A percentile compares a stretch with the other conserved stretches of the same genome.
phyloP scores from a whole-genome alignment of 1,140 invertebrate species.

The Pseudomyrmex cubaensis region DNA sequence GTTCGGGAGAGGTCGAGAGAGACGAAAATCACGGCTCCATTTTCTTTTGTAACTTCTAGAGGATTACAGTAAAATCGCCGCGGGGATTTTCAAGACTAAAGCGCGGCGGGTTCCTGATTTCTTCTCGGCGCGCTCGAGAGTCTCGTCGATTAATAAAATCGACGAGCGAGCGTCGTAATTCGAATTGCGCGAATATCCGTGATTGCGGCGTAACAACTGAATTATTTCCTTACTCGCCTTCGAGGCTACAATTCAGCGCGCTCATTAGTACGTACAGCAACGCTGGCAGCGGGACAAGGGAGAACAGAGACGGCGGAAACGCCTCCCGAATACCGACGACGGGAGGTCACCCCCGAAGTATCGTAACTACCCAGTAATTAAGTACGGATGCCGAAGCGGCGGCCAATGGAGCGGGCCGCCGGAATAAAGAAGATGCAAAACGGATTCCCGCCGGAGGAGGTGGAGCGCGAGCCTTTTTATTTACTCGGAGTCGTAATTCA shows the following conservation, averaged over 20 bases:
- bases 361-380: constrained; percentile 75
- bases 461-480: constrained; percentile 69
- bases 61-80: background rate
- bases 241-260: constrained; percentile 34
- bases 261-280: constrained; percentile 63
- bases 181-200: constrained; percentile 34
- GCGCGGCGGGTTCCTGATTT: background rate
- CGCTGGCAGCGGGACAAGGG: constrained; percentile 21
- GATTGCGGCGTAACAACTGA: constrained; percentile 55
- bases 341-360: constrained; percentile 65
- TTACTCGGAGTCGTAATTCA: constrained; percentile 74
- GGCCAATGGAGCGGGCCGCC: constrained; percentile 68
- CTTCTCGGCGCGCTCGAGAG: background rate
- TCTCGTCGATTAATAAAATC: constrained; percentile 37
- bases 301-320: constrained; percentile 38
- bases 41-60: background rate
- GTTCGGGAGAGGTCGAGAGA: background rate
- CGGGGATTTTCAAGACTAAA: background rate
- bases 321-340: constrained; percentile 60
- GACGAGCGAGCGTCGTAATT: constrained; percentile 1
- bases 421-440: constrained; percentile 77
- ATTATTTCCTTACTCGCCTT: constrained; percentile 58
- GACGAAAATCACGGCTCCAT: background rate
- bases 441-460: constrained; percentile 50
- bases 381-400: constrained; percentile 70